These are phyloP conservation scores for Philypnodon macrostomus DNA, from an alignment of 2,797 vertebrate species.

Conservation along the genomic window DNA sequence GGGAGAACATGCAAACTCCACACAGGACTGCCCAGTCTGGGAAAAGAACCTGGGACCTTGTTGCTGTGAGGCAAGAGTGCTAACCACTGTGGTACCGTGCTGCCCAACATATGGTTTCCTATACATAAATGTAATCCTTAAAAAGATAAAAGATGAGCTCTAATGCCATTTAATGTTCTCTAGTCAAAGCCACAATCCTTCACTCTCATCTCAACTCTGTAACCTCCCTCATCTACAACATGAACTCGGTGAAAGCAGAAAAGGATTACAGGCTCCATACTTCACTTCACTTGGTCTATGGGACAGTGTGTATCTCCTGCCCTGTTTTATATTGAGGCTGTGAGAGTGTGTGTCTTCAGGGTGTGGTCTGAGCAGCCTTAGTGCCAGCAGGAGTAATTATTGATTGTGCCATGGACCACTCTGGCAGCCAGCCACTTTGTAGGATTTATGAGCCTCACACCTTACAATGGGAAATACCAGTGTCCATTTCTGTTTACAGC, in stretches of 20 bases:
- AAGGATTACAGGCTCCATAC: slow-evolving; percentile 34
- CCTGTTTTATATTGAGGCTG: slow-evolving; percentile 13
- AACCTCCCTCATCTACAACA: slow-evolving; percentile 22
- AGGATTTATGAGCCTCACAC: slow-evolving; percentile 43
- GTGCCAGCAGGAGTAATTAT: slow-evolving; percentile 47
- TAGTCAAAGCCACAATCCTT: too few species aligned
- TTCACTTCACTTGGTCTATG: slow-evolving; percentile 22
- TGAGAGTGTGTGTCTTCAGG: slow-evolving; percentile 33
- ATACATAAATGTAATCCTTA: background rate
- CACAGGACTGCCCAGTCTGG: too few species aligned
- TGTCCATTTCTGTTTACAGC: slow-evolving; percentile 10
- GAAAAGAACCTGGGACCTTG: too few species aligned
- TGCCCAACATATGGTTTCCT: too few species aligned
- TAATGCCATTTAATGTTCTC: slow-evolving; percentile 26
- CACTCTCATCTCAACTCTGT: slow-evolving; percentile 25
- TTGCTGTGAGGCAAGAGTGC: too few species aligned
- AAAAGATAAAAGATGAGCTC: slow-evolving; percentile 26
- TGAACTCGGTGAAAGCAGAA: slow-evolving; percentile 22
- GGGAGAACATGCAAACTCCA: too few species aligned
- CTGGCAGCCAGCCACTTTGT: slow-evolving; percentile 38
- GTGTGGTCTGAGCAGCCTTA: slow-evolving; percentile 37
- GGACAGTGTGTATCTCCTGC: slow-evolving; percentile 11
- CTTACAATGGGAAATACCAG: slow-evolving; percentile 26
- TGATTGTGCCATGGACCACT: slow-evolving; percentile 47
- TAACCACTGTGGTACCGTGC: too few species aligned